Base-by-base conservation (phyloP, 2,797 vertebrate species). In the Takifugu ocellatus region DNA sequence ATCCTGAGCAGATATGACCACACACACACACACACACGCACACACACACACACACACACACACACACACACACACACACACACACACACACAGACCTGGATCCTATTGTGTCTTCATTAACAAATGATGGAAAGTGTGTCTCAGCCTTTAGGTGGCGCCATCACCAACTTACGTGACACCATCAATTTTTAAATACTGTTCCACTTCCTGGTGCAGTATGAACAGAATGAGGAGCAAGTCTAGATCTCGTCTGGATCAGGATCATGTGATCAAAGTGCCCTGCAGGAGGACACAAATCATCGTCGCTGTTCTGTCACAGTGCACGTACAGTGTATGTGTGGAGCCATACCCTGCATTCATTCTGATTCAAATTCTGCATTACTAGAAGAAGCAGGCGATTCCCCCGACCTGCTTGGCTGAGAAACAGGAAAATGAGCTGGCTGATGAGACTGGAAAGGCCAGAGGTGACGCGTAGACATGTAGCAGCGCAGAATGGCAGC, bases 51-150 rank as follows among this genome's bases (percentile, higher is more conserved):
- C 48, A 46, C 49, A 42, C 49, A 16, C 39, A 12, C 46, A 10
- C 12, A 36, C 57, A 45, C 33, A 36, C 31, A 47, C 42, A 33
- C 44, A 46, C 49, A 36, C 33, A 10, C 46, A n/a, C 49, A 36
- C 33, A 10, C 46, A n/a, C 6, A 33, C 26, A 33, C 53, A 9
- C 45, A 67, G n/a, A 70, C 84, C 79, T 76, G 75, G 84, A 81
- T 90, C 86, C 88, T 79, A 77, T 86, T 90, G 92, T 90, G 90
- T 93, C 88, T 90, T 92, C 88, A 91, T 92, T 90, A 92, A 87
- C 74, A 82, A 85, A 87, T 91, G 88, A 91, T 92, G 90, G 92
- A 93, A 93, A 92, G 81, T 85, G 74, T 83, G 79, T 80, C 63
- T 54, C 55, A 54, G 56, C 64, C 56, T 74, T 74, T 51, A 44